Evolutionary conservation across 2,113 vertebrate genomes (phyloP).

Genomic region (Chiloscyllium plagiosum): DNA sequence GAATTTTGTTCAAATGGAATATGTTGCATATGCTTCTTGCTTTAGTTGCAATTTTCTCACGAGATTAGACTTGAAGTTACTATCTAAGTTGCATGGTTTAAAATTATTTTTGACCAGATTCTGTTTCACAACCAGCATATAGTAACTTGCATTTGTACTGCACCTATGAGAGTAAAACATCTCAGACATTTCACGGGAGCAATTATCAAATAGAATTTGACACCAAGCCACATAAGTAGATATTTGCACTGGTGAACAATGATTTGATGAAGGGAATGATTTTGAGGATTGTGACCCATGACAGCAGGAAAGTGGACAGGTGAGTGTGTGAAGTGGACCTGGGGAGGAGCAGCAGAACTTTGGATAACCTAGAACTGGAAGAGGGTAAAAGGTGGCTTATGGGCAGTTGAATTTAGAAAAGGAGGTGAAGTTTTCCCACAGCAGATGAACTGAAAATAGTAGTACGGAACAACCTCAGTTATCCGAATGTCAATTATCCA

Average conservation of each 20-base stretch:
- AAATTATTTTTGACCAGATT: background rate
- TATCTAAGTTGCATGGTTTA: background rate
- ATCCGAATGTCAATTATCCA: too few relatives aligned
- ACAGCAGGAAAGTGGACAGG: too few relatives aligned
- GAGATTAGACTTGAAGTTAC: background rate
- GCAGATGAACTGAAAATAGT: too few relatives aligned
- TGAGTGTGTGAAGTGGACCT: background rate
- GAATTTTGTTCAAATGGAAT: background rate
- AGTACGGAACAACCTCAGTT: too few relatives aligned
- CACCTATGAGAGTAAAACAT: background rate
- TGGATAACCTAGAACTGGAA: background rate
- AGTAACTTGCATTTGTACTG: background rate
- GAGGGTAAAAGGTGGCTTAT: background rate
- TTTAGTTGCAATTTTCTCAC: background rate
- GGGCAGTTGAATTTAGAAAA: background rate
- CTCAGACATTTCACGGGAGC: background rate
- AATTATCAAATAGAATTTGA: background rate
- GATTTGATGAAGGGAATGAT: background rate
- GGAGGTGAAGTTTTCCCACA: background rate
- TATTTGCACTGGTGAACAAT: background rate
- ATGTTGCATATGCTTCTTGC: background rate
- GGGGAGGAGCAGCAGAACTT: background rate
- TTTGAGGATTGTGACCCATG: background rate
- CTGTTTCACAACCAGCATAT: background rate
- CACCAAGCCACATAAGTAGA: background rate